Evolutionary conservation across 2,797 vertebrate species (phyloP), one percentile per base, ranked within the genome.

Genomic region (Urosaurus nigricauda): DNA sequence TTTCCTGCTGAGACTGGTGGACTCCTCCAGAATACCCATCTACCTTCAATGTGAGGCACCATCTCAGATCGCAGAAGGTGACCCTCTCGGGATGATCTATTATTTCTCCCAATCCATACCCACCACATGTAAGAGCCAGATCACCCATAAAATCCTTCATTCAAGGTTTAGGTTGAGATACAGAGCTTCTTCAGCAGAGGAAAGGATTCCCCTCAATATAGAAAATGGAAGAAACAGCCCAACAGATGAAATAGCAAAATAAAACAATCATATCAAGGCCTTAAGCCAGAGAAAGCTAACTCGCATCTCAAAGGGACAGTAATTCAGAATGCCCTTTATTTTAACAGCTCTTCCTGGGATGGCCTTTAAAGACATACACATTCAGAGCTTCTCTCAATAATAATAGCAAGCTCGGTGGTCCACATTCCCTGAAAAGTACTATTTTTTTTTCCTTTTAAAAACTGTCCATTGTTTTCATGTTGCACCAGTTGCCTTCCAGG

Each of bases 331-430:
- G 11, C 60, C 88, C 89, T 93, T 88, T 90, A 88, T 91, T 89
- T 93, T 85, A 88, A 87, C 88, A 88, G 51, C 71, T 73, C 90
- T 85, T 92, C 74, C 84, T 84, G 84, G 86, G 86, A 79, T 89
- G 88, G 86, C 71, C 89, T 94, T 92, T 80, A 89, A 73, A 93
- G 70, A 91, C 37, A n/a, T 86, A 82, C 87, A 92, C 89, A 84
- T 84, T 90, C 91, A 93, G 7, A 84, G 81, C 87, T 87, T 83
- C 83, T 85, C 92, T 95, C 90, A 90, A 91, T 86, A 88, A 93
- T 78, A 88, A 93, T 78, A 75, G 92, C 92, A 91, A 93, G 92
- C 92, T 88, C 37, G 88, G 93, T 95, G 93, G 93, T 92, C 92
- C 92, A 81, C 86, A 21, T 86, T 93, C 92, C 92, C 92, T 80